phyloP scores from a whole-genome alignment of 2,888 invertebrate species.

The Agriopis aurantiaria region DNA sequence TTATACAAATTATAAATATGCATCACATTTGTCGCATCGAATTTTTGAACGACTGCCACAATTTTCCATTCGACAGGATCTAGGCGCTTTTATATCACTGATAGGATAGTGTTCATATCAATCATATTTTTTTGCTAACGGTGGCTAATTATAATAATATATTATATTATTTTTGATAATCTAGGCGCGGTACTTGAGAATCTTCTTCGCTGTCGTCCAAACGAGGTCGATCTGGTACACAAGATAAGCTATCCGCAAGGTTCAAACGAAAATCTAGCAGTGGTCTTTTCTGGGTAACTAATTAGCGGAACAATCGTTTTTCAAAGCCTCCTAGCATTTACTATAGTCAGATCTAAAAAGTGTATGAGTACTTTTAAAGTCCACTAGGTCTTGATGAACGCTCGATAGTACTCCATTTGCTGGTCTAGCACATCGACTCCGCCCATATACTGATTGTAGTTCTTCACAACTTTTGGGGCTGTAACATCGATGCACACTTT shows the following conservation, averaged over 20 bases:
- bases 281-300: slow-evolving; percentile 17
- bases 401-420: slow-evolving; percentile 30
- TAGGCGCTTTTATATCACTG: slow-evolving; percentile 21
- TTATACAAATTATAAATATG: slow-evolving; percentile 6
- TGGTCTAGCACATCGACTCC: slow-evolving; percentile 10
- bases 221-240: slow-evolving; percentile 9
- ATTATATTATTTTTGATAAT: background rate
- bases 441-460: slow-evolving; percentile 11
- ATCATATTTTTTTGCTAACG: slow-evolving; percentile 14
- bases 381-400: slow-evolving; percentile 52
- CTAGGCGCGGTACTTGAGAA: slow-evolving; percentile 6
- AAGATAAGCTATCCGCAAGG: slow-evolving; percentile 14
- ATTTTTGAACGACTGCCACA: slow-evolving; percentile 14
- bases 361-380: slow-evolving; percentile 43
- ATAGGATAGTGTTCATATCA: slow-evolving; percentile 22
- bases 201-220: slow-evolving; percentile 3
- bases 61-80: slow-evolving; percentile 8
- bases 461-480: slow-evolving; percentile 3
- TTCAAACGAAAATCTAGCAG: slow-evolving; percentile 18
- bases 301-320: slow-evolving; percentile 20
- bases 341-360: slow-evolving; percentile 46
- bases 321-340: slow-evolving; percentile 46
- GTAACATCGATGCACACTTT: slow-evolving; percentile 1
- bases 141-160: background rate
- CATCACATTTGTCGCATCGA: slow-evolving; percentile 18